Percentiles rank a stretch among this genome's conserved stretches.
Conservation (phyloP, 2,797 vertebrate genomes). For the Lepilemur ruficaudatus region DNA sequence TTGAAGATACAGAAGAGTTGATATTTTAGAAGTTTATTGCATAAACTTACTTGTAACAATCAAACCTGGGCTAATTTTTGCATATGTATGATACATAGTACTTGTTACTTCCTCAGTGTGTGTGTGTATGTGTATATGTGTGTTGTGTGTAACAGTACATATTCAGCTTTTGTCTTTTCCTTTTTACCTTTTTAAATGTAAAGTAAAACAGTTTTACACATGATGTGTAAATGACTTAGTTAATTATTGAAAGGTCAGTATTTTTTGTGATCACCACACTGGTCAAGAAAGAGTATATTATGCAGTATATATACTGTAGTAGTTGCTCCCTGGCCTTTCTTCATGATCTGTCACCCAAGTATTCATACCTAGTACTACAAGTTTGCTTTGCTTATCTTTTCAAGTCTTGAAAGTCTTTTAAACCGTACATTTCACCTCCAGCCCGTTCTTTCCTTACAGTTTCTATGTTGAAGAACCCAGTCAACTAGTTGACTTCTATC, state of each 20-base stretch:
- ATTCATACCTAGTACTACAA: neutral
- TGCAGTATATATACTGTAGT: neutral
- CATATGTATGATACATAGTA: neutral
- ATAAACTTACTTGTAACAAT: neutral
- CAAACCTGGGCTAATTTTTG: neutral
- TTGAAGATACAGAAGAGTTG: neutral
- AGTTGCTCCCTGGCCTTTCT: neutral
- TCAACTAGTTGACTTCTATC: neutral
- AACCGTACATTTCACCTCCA: neutral
- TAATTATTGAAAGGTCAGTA: neutral
- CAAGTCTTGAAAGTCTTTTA: neutral
- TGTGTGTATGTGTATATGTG: neutral
- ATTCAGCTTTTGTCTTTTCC: neutral
- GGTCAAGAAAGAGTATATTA: neutral
- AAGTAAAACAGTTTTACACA: neutral
- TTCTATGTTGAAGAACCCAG: neutral
- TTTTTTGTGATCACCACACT: neutral
- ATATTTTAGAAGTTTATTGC: neutral
- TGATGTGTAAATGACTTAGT: neutral
- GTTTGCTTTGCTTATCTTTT: neutral
- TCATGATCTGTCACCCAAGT: neutral
- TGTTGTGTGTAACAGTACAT: neutral
- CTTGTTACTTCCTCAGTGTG: neutral
- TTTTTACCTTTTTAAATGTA: conserved; percentile 20
- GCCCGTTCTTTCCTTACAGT: neutral